Conservation (phyloP, 2,113 vertebrate species). For the Pseudopodoces humilis region DNA sequence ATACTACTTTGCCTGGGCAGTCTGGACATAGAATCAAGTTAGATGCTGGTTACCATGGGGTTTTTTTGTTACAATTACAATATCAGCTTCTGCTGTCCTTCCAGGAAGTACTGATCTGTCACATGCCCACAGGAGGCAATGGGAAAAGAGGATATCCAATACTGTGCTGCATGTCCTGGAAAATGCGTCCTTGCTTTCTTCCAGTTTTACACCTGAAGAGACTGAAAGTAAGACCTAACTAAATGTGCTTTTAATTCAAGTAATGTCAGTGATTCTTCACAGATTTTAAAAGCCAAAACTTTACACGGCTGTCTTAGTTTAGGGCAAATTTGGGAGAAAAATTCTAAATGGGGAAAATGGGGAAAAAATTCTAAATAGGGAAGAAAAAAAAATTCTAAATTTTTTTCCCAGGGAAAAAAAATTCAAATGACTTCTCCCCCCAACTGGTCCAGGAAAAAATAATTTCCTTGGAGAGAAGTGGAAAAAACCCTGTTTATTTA, state of each 20-base stretch:
- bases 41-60: background rate
- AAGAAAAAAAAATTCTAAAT: no score
- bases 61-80: background rate
- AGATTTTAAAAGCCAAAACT: background rate
- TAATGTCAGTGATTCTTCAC: background rate
- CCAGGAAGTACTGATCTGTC: background rate
- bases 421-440: no score
- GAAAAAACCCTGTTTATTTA: no score
- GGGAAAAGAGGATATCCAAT: conserved; percentile 71
- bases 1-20: background rate
- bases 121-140: conserved; percentile 69
- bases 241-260: background rate
- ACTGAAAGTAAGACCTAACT: conserved; percentile 55
- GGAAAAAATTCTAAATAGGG: no score
- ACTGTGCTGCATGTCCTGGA: conserved; percentile 73
- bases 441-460: no score
- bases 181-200: conserved; percentile 77
- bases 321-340: no score
- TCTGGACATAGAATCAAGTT: background rate
- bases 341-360: no score
- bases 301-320: background rate
- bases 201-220: conserved; percentile 65
- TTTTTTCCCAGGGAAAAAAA: no score
- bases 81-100: background rate
- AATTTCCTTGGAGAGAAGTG: no score